A percentile compares a stretch with the other conserved stretches of the same genome.
These are phyloP conservation scores for Garrulus glandarius DNA, from an alignment of 2,797 vertebrate species.

Conservation along the genomic window DNA sequence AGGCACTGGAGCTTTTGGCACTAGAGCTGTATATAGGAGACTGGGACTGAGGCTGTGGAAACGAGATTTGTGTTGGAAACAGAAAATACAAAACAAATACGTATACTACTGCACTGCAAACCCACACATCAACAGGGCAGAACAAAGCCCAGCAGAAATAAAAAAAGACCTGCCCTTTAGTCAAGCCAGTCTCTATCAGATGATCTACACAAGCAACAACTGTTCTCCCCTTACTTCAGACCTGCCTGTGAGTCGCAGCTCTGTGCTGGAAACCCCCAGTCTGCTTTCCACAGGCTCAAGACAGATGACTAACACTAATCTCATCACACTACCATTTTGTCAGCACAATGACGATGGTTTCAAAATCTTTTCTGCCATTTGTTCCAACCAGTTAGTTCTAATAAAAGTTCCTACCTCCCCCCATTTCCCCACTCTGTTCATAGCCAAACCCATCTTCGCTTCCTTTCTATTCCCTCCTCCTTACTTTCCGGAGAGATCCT, in stretches of 20 bases:
- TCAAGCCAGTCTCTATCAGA: background rate
- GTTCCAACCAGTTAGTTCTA: background rate
- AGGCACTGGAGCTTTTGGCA: conserved; percentile 78
- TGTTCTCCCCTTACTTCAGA: background rate
- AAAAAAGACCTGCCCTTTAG: background rate
- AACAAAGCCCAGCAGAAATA: background rate
- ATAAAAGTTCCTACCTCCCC: background rate
- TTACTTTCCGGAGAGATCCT: background rate
- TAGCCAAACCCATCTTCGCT: background rate
- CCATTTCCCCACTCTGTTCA: background rate
- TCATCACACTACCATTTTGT: conserved; percentile 1
- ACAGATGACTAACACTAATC: conserved; percentile 62
- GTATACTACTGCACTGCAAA: background rate
- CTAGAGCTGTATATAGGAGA: conserved; percentile 74
- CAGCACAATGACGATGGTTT: background rate
- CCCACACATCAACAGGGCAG: background rate
- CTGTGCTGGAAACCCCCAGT: conserved; percentile 32
- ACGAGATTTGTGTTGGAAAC: background rate
- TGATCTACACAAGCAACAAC: background rate
- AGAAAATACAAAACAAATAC: background rate
- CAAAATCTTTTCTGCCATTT: background rate
- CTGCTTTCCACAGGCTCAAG: background rate
- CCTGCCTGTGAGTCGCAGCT: conserved; percentile 21
- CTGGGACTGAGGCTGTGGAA: conserved; percentile 72
- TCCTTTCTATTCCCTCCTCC: background rate